phyloP scores from a whole-genome alignment of 30 jellyfish, hydroid and myxozoan genomes.

The Calvadosia cruxmelitensis region DNA sequence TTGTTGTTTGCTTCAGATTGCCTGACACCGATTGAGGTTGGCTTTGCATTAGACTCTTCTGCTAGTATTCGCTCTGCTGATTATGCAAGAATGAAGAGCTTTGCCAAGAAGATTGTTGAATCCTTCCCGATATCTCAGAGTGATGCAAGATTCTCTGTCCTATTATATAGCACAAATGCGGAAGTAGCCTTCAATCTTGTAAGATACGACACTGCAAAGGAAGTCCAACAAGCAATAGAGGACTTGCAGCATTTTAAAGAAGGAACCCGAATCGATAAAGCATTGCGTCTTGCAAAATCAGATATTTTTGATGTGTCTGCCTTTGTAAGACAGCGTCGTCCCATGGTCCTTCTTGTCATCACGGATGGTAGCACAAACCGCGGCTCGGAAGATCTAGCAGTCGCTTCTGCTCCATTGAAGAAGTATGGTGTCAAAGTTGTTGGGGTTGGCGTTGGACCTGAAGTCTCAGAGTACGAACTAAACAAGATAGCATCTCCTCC shows the following conservation, averaged over 20 bases:
- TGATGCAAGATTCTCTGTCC: constrained; percentile 62
- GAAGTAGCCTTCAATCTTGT: constrained; percentile 57
- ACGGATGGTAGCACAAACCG: constrained; percentile 68
- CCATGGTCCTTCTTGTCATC: constrained; percentile 72
- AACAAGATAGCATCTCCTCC: constrained; percentile 56
- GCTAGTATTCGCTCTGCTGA: constrained; percentile 49
- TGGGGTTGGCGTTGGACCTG: constrained; percentile 92
- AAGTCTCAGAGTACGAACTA: constrained; percentile 49
- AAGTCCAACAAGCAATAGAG: constrained; percentile 56
- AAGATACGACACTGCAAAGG: constrained; percentile 52
- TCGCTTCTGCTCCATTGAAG: constrained; percentile 64
- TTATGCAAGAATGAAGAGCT: constrained; percentile 56
- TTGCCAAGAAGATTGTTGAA: constrained; percentile 62
- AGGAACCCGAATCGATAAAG: constrained; percentile 69
- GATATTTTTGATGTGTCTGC: constrained; percentile 52
- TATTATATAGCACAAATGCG: constrained; percentile 57
- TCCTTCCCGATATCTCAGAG: constrained; percentile 71
- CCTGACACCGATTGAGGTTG: constrained; percentile 66
- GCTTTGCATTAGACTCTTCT: constrained; percentile 83
- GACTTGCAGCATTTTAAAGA: constrained; percentile 47
- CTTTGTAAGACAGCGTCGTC: constrained; percentile 69
- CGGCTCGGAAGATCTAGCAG: constrained; percentile 54
- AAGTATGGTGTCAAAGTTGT: constrained; percentile 75
- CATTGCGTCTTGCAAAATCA: constrained; percentile 51
- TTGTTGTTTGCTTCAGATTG: constrained; percentile 32